Percentiles rank a stretch among this genome's conserved stretches.
These are phyloP conservation scores for Agrilus planipennis DNA, from an alignment of 1,140 invertebrate species.

Conservation along the genomic window DNA sequence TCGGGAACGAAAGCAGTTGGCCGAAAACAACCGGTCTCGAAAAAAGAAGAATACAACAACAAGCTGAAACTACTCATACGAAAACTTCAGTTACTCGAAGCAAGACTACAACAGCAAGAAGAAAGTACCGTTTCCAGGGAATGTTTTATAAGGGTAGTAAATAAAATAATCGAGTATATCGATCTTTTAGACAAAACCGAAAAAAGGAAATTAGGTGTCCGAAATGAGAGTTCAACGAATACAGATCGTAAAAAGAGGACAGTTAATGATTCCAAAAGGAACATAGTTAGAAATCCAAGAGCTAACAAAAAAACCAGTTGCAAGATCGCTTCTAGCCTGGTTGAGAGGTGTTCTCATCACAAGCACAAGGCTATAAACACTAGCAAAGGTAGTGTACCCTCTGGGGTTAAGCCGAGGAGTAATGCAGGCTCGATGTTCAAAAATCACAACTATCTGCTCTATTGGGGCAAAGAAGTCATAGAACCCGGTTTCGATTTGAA, in stretches of 20 bases:
- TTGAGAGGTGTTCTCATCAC: too few relatives aligned
- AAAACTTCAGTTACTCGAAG: slow-evolving; percentile 5
- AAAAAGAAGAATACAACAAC: neutral
- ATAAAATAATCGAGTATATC: slow-evolving; percentile 5
- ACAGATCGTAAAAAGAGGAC: neutral
- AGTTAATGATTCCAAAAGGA: too few relatives aligned
- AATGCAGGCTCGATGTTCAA: neutral
- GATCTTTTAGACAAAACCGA: neutral
- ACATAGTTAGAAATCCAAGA: too few relatives aligned
- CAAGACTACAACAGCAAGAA: slow-evolving; percentile 12
- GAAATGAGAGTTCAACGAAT: neutral
- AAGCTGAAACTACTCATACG: neutral
- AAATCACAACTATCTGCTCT: neutral
- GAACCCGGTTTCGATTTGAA: slow-evolving; percentile 10
- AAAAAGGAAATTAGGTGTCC: neutral
- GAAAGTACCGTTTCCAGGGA: slow-evolving; percentile 14
- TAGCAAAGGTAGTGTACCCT: too few relatives aligned
- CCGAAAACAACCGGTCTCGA: neutral
- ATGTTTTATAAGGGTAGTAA: slow-evolving; percentile 16
- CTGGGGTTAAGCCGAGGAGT: neutral
- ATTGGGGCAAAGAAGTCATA: slow-evolving; percentile 10
- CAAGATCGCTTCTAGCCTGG: too few relatives aligned
- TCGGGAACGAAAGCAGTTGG: neutral
- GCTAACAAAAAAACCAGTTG: too few relatives aligned
- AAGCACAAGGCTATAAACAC: too few relatives aligned